Evolutionary conservation across 2,888 invertebrate genomes (phyloP).

Genomic region (Tiliacea aurago): DNA sequence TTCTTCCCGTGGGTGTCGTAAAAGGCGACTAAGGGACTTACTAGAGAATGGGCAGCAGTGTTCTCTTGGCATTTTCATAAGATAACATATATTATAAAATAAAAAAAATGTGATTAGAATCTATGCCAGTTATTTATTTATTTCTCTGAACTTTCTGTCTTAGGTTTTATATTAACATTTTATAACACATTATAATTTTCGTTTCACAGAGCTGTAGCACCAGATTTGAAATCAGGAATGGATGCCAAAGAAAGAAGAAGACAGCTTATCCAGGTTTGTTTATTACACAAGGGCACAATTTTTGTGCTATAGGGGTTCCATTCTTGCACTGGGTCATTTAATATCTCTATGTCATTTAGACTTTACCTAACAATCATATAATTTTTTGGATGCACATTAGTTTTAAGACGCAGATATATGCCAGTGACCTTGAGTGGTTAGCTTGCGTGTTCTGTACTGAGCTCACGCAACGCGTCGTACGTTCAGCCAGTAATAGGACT

Average conservation of each 20-base stretch:
- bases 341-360: neutral
- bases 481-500: too few relatives aligned
- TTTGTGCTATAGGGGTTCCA: neutral
- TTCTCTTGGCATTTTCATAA: too few relatives aligned
- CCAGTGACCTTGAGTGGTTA: too few relatives aligned
- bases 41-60: too few relatives aligned
- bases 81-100: too few relatives aligned
- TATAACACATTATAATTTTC: neutral
- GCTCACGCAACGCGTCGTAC: too few relatives aligned
- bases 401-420: too few relatives aligned
- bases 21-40: too few relatives aligned
- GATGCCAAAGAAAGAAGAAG: conserved; percentile 98
- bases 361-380: neutral
- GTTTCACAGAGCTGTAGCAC: conserved; percentile 96
- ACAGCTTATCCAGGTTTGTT: conserved; percentile 95
- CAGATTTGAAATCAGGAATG: conserved; percentile 97
- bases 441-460: too few relatives aligned
- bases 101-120: neutral
- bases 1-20: too few relatives aligned
- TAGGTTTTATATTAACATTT: neutral
- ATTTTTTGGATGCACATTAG: neutral
- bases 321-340: neutral
- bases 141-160: neutral
- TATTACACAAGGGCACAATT: neutral
- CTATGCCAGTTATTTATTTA: neutral